These are phyloP conservation scores for Thysanoteuthis rhombus DNA, from an alignment of 2,888 invertebrate genomes.

Conservation along the genomic window DNA sequence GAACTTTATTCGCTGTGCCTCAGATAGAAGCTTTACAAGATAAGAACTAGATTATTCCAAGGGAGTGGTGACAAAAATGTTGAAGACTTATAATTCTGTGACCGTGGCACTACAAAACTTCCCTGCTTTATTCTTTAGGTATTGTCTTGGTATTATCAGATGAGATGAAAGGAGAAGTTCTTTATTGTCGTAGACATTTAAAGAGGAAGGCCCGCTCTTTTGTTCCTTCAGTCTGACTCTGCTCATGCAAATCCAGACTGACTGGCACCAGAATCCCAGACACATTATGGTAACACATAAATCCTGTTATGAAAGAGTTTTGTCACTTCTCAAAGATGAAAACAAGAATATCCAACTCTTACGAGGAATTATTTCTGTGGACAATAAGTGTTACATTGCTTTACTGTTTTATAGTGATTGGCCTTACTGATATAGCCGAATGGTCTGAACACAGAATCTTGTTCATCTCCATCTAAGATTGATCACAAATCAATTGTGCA, in stretches of 20 bases:
- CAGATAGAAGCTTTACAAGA: not conserved
- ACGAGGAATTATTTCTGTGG: not conserved
- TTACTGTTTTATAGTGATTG: not conserved
- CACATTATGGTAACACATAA: not conserved
- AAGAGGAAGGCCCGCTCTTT: not conserved
- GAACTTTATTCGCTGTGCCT: not conserved
- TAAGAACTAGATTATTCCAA: not conserved
- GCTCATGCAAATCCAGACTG: not conserved
- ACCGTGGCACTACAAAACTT: not conserved
- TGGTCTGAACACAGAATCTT: not conserved
- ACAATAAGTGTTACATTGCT: not conserved
- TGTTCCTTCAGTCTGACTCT: not conserved
- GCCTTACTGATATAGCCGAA: not conserved
- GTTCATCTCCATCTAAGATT: too few relatives aligned
- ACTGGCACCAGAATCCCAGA: not conserved
- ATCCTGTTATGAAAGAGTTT: not conserved
- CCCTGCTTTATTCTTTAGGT: not conserved
- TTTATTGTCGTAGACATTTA: not conserved
- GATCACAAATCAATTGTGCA: too few relatives aligned
- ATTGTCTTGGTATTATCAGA: not conserved
- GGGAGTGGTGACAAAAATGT: not conserved
- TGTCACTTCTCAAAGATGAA: not conserved
- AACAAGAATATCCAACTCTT: not conserved
- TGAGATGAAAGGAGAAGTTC: not conserved
- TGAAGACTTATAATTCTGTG: not conserved